A percentile compares a stretch with the other conserved stretches of the same genome.
phyloP scores from a whole-genome alignment of 2,113 vertebrate species.

The Lanius collurio region DNA sequence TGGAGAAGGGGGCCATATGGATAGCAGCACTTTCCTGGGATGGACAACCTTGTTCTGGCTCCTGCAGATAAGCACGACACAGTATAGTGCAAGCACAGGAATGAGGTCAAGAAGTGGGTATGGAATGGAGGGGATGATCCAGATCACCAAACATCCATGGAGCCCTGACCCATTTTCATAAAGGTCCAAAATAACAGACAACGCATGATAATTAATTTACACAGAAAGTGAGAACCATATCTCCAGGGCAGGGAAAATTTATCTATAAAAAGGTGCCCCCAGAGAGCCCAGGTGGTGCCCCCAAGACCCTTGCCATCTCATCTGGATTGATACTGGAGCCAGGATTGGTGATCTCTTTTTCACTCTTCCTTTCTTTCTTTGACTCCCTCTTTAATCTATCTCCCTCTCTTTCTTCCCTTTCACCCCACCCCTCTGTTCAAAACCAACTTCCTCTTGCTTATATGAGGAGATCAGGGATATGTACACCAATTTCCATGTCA shows the following conservation, averaged over 20 bases:
- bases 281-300: neutral
- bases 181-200: neutral
- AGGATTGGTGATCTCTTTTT: neutral
- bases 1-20: neutral
- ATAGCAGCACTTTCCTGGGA: neutral
- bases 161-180: neutral
- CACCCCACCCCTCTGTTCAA: neutral
- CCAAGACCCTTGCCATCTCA: too few species aligned
- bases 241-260: rapidly evolving
- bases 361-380: neutral
- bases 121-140: neutral
- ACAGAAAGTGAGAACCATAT: neutral
- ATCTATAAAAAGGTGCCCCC: rapidly evolving
- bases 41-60: neutral
- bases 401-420: neutral
- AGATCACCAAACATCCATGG: neutral
- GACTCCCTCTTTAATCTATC: neutral
- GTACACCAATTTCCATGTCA: neutral
- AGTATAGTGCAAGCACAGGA: neutral
- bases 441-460: neutral
- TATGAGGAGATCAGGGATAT: neutral
- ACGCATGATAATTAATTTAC: neutral
- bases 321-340: neutral
- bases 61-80: neutral
- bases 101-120: neutral